Base-by-base conservation (phyloP, 2,888 invertebrate genomes). In the Noctua janthina region DNA sequence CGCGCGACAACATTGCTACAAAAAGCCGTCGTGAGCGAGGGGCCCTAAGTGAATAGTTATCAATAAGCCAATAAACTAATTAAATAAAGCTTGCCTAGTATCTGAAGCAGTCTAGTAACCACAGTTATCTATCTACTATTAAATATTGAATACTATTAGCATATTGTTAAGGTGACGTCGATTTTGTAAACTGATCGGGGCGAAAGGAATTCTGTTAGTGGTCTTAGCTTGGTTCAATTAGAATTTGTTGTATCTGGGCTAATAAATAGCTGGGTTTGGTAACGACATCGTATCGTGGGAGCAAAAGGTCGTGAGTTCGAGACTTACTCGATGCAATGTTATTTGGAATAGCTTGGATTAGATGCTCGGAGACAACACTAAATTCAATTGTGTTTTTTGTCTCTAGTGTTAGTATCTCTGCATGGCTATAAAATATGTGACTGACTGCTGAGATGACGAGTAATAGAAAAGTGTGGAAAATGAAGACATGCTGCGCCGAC, bases 1-100 rank as follows among this genome's bases (percentile, higher is more conserved):
- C 29, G 29, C 35, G 64, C 35, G 64, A 2, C 17, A 13, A 4
- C 11, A 66, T 46, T 15, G 68, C 68, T 4, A 1, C 68, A 68
- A 46, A 43, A 46, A 8, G 1, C 5, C 23, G 8, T 10, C 17
- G n/a, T 68, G 68, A n/a, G 20, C 46, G 73, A 20, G 2, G 2
- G 15, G 10, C 43, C 46, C 64, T 70, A 75, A 75, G 78, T 35
- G 59, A 72, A 59, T 66, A 83, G 71, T 81, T 82, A 87, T 83
- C 83, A 75, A 29, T 80, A 76, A 39, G 70, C 54, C 82, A 82
- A 88, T 88, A 83, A 88, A 88, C 79, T 76, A 85, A 87, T 85
- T 87, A 85, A 88, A 81, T 88, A 83, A 81, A 79, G 79, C 79
- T 82, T 78, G 79, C 71, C 51, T 46, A 54, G 54, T 82, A 74